A percentile compares a stretch with the other conserved stretches of the same genome.
Evolutionary conservation across 2,888 invertebrate species (phyloP).

Genomic region (Nezara viridula): DNA sequence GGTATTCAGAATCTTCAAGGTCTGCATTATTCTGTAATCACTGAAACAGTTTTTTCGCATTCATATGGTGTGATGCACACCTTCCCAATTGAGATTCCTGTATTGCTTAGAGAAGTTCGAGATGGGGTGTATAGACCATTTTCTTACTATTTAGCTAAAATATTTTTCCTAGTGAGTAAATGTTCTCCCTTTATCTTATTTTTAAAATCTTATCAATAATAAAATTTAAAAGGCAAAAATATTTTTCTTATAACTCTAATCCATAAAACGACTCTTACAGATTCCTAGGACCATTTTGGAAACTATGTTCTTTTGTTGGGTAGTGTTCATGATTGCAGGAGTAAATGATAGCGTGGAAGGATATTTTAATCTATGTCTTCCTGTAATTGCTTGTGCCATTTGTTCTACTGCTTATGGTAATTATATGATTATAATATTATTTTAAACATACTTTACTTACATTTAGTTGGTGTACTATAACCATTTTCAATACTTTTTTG

Average conservation of each 20-base stretch:
- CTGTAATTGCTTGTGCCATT: slow-evolving; percentile 76
- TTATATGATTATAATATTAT: background rate
- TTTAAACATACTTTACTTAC: background rate
- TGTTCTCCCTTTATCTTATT: background rate
- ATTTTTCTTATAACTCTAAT: background rate
- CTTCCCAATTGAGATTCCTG: slow-evolving; percentile 66
- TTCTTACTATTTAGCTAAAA: slow-evolving; percentile 66
- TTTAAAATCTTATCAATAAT: background rate
- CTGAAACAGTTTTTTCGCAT: slow-evolving; percentile 66
- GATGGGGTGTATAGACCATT: slow-evolving; percentile 65
- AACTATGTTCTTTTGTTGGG: slow-evolving; percentile 74
- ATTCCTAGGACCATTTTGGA: slow-evolving; percentile 78
- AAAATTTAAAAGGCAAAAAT: background rate
- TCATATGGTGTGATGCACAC: slow-evolving; percentile 65
- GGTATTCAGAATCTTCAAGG: slow-evolving; percentile 66
- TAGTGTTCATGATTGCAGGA: slow-evolving; percentile 76
- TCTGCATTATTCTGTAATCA: slow-evolving; percentile 65
- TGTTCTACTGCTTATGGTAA: slow-evolving; percentile 80
- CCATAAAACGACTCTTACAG: slow-evolving; percentile 68
- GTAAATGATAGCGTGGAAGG: slow-evolving; percentile 73
- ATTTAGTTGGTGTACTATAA: background rate
- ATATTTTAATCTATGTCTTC: slow-evolving; percentile 75
- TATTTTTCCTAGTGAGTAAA: slow-evolving; percentile 72
- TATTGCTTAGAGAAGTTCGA: slow-evolving; percentile 71
- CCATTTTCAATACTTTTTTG: background rate